Percentiles rank a stretch among this genome's conserved stretches.
Conservation (phyloP, 1,140 invertebrate genomes). For the Centruroides vittatus region DNA sequence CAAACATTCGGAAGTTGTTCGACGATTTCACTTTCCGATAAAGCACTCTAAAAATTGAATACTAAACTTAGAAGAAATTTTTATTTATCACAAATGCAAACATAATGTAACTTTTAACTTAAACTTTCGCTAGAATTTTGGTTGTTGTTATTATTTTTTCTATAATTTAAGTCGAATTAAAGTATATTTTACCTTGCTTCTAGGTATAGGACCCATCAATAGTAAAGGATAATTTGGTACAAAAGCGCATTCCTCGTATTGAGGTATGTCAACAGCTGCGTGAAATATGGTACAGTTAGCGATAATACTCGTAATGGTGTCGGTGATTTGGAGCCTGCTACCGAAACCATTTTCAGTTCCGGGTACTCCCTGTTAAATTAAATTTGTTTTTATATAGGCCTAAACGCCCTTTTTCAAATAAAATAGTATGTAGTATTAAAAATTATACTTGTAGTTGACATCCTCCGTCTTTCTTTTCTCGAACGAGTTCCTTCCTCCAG, state of each 20-base stretch:
- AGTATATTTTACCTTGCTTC: conserved; percentile 26
- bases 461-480: conserved; percentile 24
- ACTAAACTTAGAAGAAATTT: too few species aligned
- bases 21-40: too few species aligned
- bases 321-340: conserved; percentile 26
- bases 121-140: too few species aligned
- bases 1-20: too few species aligned
- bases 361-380: conserved; percentile 20
- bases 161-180: too few species aligned
- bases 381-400: not conserved
- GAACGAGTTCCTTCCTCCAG: conserved; percentile 30
- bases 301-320: conserved; percentile 30
- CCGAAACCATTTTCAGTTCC: conserved; percentile 27
- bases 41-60: too few species aligned
- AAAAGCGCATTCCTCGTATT: conserved; percentile 33
- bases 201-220: conserved; percentile 27
- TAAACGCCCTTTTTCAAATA: too few species aligned
- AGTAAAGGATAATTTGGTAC: conserved; percentile 35
- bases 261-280: conserved; percentile 34
- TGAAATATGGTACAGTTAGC: conserved; percentile 34
- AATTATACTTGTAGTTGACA: conserved; percentile 19
- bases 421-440: too few species aligned
- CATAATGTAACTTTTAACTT: too few species aligned
- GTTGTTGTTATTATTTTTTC: too few species aligned
- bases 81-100: too few species aligned